Conservation (phyloP, 2,888 invertebrate species). For the Tiphia femorata region DNA sequence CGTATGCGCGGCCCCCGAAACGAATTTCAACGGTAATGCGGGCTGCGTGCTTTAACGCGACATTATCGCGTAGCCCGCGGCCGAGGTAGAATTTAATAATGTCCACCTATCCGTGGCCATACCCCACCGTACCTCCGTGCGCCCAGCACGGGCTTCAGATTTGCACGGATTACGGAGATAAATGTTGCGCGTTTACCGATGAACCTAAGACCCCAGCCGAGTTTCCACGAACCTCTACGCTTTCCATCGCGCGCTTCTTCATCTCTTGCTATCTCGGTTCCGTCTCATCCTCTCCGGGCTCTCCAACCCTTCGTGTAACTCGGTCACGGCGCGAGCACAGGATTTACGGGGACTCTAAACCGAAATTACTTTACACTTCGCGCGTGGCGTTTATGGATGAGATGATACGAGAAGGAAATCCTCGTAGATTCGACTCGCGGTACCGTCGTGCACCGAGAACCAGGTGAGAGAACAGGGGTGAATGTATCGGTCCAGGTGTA, state of each 20-base stretch:
- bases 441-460: no score
- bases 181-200: neutral
- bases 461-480: no score
- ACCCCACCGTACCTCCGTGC: no score
- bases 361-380: constrained; percentile 13
- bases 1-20: no score
- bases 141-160: neutral
- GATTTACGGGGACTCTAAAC: constrained; percentile 1
- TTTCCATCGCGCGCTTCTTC: no score
- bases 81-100: neutral
- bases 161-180: neutral
- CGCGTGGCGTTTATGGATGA: constrained; percentile 10
- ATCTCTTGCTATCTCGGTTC: no score
- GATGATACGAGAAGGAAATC: constrained; percentile 5
- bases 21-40: no score
- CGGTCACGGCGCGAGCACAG: neutral
- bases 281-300: no score
- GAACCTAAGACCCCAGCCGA: neutral
- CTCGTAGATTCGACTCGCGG: neutral
- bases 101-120: neutral
- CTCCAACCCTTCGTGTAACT: neutral
- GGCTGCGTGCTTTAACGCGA: no score
- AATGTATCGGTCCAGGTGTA: no score
- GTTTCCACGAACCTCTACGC: constrained; percentile 2
- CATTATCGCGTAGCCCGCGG: no score